phyloP scores from a whole-genome alignment of 2,113 vertebrate genomes.

The Tragulus kanchil region DNA sequence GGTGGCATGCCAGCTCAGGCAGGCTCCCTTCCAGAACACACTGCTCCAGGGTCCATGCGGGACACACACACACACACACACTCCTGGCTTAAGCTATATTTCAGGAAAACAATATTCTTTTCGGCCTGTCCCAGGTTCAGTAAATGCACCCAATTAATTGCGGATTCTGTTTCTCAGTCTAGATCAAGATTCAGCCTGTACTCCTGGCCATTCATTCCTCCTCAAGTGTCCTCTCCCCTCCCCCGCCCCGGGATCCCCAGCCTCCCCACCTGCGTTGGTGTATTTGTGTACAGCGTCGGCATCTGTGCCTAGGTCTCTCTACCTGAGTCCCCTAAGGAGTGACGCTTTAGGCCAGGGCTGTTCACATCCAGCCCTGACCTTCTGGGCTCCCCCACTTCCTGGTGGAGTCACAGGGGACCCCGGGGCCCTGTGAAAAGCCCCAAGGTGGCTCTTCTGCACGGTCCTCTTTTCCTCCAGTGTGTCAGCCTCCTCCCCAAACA shows the following conservation, averaged over 20 bases:
- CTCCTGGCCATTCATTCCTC: background rate
- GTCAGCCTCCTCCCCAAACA: background rate
- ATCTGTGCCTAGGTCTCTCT: no score
- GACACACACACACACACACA: background rate
- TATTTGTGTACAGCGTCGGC: accelerated
- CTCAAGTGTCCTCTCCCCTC: background rate
- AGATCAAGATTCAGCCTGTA: background rate
- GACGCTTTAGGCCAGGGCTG: no score
- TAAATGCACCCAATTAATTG: conserved; percentile 46
- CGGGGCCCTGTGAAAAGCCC: background rate
- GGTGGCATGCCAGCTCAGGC: background rate
- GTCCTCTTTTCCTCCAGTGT: background rate
- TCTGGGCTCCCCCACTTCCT: accelerated
- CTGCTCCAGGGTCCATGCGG: background rate
- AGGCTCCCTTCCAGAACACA: background rate
- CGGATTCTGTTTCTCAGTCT: background rate
- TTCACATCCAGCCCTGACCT: background rate
- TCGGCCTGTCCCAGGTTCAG: background rate
- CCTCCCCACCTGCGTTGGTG: background rate
- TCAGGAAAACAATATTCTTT: conserved; percentile 36
- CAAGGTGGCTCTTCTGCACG: background rate
- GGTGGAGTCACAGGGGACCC: background rate
- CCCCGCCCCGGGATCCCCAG: background rate
- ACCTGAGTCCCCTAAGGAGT: no score
- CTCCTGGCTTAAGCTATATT: background rate